phyloP scores from a whole-genome alignment of 2,888 invertebrate species.

The Sericinus montela region DNA sequence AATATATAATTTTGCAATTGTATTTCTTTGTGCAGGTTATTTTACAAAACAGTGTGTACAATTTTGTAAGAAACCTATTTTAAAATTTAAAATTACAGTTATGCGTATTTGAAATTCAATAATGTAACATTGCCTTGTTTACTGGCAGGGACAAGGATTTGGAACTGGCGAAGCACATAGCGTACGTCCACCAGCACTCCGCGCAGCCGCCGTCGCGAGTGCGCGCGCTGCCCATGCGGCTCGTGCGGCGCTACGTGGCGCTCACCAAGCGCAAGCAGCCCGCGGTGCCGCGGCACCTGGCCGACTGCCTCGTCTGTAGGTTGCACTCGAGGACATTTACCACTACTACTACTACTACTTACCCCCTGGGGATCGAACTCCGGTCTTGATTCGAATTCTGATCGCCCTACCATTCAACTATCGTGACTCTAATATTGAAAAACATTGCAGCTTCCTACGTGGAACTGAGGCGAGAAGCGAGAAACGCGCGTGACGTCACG shows the following conservation, averaged over 20 bases:
- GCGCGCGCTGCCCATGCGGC: slow-evolving; percentile 91
- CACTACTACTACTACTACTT: no score
- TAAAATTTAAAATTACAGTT: no score
- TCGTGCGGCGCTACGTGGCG: slow-evolving; percentile 95
- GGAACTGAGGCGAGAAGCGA: slow-evolving; percentile 89
- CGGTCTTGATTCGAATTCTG: no score
- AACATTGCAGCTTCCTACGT: slow-evolving; percentile 83
- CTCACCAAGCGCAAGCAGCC: slow-evolving; percentile 95
- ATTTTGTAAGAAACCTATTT: no score
- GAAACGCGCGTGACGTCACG: slow-evolving; percentile 93
- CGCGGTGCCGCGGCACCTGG: slow-evolving; percentile 89
- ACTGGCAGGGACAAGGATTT: slow-evolving; percentile 82
- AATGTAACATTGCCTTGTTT: no score
- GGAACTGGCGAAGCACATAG: slow-evolving; percentile 96
- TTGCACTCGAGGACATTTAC: slow-evolving; percentile 17
- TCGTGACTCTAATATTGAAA: neutral
- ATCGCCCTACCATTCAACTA: no score
- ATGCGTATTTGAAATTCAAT: no score
- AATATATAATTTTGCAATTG: no score
- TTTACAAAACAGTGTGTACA: no score
- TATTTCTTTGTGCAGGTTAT: no score
- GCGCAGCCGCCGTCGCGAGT: slow-evolving; percentile 90
- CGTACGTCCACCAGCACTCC: slow-evolving; percentile 96
- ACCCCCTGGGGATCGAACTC: no score
- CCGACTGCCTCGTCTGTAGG: slow-evolving; percentile 90